Evolutionary conservation across 2,113 vertebrate species (phyloP).

Genomic region (Machaerirhynchus nigripectus): DNA sequence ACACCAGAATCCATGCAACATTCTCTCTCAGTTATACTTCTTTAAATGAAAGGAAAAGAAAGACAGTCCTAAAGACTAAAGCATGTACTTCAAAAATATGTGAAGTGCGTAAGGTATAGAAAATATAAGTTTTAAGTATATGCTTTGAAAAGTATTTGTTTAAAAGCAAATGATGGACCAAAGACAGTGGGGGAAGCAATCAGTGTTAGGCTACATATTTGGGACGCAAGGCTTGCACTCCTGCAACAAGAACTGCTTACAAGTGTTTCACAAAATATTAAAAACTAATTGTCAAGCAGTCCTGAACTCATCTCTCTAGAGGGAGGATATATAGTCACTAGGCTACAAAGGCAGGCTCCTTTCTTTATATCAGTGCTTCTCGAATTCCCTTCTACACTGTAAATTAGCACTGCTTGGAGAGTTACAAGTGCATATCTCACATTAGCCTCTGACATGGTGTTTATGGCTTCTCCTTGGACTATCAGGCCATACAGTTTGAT

Average conservation of each 20-base stretch:
- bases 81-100: background rate
- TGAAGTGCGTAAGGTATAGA: background rate
- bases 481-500: background rate
- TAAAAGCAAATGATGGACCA: background rate
- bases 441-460: background rate
- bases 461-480: background rate
- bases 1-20: background rate
- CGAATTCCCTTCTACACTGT: background rate
- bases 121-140: background rate
- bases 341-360: background rate
- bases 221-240: background rate
- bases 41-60: background rate
- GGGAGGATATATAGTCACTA: background rate
- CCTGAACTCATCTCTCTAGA: background rate
- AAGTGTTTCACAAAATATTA: background rate
- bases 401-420: background rate
- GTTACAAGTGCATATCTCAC: background rate
- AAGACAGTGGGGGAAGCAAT: background rate
- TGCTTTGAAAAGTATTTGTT: background rate
- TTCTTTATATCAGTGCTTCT: background rate
- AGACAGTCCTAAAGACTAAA: background rate
- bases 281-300: background rate
- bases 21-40: background rate
- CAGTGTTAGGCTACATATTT: background rate
- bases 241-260: background rate